Conservation (phyloP, 2,797 vertebrate species). For the Cheirogaleus major region DNA sequence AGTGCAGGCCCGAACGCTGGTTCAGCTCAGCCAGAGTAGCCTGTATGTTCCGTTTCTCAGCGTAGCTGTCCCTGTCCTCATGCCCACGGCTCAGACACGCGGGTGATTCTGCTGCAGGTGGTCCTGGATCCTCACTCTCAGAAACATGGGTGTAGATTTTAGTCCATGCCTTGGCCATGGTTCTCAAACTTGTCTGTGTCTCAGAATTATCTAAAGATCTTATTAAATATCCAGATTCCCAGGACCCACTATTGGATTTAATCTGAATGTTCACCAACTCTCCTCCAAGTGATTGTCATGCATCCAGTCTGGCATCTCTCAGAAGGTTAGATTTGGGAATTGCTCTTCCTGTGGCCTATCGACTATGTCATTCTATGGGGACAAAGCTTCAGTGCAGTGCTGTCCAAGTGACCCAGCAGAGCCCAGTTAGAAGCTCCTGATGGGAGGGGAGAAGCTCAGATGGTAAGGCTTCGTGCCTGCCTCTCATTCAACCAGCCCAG, state of each 20-base stretch:
- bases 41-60: background rate
- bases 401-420: background rate
- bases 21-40: background rate
- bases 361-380: background rate
- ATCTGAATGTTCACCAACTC: background rate
- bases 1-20: background rate
- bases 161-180: background rate
- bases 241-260: background rate
- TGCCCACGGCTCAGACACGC: accelerated
- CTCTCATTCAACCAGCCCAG: background rate
- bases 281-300: background rate
- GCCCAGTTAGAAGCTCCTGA: background rate
- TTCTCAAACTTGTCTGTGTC: background rate
- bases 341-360: background rate
- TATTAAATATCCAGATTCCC: background rate
- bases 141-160: background rate
- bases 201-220: background rate
- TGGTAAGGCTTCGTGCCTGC: background rate
- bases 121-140: background rate
- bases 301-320: background rate
- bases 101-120: background rate
- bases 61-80: background rate
- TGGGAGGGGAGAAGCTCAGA: background rate
- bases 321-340: background rate
- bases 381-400: background rate